Evolutionary conservation across 2,888 invertebrate species (phyloP).

Genomic region (Glomeris marginata): DNA sequence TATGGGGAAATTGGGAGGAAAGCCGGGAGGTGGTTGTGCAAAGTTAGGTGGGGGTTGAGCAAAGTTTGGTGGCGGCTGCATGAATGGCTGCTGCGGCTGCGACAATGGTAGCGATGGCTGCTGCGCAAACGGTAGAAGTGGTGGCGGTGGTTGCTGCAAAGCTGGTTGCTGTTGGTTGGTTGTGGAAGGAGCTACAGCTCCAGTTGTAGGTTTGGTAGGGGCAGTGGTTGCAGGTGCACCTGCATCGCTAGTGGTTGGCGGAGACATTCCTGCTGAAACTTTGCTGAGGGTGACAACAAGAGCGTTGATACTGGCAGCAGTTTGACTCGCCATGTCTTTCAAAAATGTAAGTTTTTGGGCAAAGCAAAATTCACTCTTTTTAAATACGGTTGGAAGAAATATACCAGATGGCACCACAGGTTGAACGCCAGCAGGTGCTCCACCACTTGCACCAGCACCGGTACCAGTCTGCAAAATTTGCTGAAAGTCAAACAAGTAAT

Average conservation of each 20-base stretch:
- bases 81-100: conserved; percentile 31
- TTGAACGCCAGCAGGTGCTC: too few relatives aligned
- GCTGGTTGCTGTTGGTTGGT: conserved; percentile 20
- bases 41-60: conserved; percentile 43
- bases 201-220: conserved; percentile 17
- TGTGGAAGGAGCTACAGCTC: conserved; percentile 34
- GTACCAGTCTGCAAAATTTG: too few relatives aligned
- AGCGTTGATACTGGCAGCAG: conserved; percentile 31
- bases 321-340: conserved; percentile 18
- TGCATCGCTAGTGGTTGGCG: conserved; percentile 3
- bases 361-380: conserved; percentile 50
- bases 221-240: conserved; percentile 17
- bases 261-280: conserved; percentile 17
- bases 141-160: conserved; percentile 19
- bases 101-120: conserved; percentile 32
- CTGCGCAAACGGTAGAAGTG: conserved; percentile 24
- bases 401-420: conserved; percentile 25
- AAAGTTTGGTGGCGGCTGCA: conserved; percentile 42
- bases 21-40: conserved; percentile 29
- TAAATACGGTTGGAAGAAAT: conserved; percentile 39
- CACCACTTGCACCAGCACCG: too few relatives aligned
- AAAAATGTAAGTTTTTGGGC: too few relatives aligned
- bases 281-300: conserved; percentile 12
- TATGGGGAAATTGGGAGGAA: conserved; percentile 19
- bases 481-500: too few relatives aligned